Evolutionary conservation across 2,797 vertebrate genomes (phyloP).

Genomic region (Ambastaia sidthimunki): DNA sequence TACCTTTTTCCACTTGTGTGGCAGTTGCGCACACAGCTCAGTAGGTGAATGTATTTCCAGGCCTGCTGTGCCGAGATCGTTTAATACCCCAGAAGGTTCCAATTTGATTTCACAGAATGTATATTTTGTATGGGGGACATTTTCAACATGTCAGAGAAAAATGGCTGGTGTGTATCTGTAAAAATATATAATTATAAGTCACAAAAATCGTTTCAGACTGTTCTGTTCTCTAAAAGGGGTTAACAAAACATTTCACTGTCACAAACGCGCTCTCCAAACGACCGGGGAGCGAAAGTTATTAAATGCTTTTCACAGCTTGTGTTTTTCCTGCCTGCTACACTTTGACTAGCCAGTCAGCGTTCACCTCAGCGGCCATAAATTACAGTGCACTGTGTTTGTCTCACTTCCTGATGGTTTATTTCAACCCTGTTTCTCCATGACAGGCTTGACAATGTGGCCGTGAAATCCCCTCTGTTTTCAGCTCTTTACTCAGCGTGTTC

Average conservation of each 20-base stretch:
- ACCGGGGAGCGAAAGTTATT: conserved; percentile 49
- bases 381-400: conserved; percentile 49
- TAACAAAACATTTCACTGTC: conserved; percentile 61
- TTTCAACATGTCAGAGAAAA: conserved; percentile 62
- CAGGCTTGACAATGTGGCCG: conserved; percentile 41
- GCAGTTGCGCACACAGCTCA: conserved; percentile 10
- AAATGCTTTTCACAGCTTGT: conserved; percentile 57
- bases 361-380: conserved; percentile 53
- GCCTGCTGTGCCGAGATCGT: conserved; percentile 29
- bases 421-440: conserved; percentile 43
- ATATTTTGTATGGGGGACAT: conserved; percentile 60
- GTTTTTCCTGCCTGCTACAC: conserved; percentile 52
- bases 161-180: conserved; percentile 56
- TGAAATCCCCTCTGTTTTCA: conserved; percentile 10
- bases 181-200: conserved; percentile 62
- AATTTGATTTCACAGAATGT: conserved; percentile 58
- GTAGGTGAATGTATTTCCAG: conserved; percentile 55
- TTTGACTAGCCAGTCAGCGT: conserved; percentile 40
- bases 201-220: conserved; percentile 53
- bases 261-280: conserved; percentile 30
- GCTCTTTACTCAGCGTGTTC: conserved; percentile 2
- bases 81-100: conserved; percentile 57
- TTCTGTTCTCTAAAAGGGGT: conserved; percentile 45
- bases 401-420: conserved; percentile 57
- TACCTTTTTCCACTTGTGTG: conserved; percentile 44